Conservation (phyloP, 1,140 invertebrate genomes). For the Heterodera carotae region DNA sequence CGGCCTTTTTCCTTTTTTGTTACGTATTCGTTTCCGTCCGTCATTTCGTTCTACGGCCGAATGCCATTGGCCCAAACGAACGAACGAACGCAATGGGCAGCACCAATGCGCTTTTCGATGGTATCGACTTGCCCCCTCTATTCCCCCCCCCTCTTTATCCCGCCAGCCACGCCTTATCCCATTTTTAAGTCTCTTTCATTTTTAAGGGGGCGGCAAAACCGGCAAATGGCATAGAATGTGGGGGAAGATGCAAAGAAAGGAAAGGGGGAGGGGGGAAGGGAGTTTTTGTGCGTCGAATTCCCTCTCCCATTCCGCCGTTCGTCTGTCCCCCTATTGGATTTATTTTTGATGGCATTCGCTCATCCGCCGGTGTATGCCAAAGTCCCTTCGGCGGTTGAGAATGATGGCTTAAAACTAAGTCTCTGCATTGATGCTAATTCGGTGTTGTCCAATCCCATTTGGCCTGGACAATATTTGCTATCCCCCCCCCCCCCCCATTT, state of each 20-base stretch:
- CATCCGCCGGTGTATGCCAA: slow-evolving; percentile 12
- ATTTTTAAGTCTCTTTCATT: background rate
- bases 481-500: too few species aligned
- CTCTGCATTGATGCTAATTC: background rate
- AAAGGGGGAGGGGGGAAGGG: background rate
- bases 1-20: background rate
- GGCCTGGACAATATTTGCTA: too few species aligned
- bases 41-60: background rate
- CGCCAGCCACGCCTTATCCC: too few species aligned
- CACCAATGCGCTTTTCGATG: background rate
- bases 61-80: too few species aligned
- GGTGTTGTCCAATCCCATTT: too few species aligned
- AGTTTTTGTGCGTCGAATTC: background rate
- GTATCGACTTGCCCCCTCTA: too few species aligned
- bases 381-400: background rate
- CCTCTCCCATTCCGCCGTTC: background rate
- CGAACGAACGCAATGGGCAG: background rate
- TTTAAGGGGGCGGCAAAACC: background rate
- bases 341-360: background rate
- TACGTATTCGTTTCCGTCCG: slow-evolving; percentile 3
- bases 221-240: slow-evolving; percentile 1
- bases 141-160: too few species aligned
- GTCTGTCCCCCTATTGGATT: too few species aligned
- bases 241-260: background rate
- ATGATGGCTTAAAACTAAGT: background rate